These are phyloP conservation scores for Hypomecis punctinalis DNA, from an alignment of 2,888 invertebrate species.

Conservation along the genomic window DNA sequence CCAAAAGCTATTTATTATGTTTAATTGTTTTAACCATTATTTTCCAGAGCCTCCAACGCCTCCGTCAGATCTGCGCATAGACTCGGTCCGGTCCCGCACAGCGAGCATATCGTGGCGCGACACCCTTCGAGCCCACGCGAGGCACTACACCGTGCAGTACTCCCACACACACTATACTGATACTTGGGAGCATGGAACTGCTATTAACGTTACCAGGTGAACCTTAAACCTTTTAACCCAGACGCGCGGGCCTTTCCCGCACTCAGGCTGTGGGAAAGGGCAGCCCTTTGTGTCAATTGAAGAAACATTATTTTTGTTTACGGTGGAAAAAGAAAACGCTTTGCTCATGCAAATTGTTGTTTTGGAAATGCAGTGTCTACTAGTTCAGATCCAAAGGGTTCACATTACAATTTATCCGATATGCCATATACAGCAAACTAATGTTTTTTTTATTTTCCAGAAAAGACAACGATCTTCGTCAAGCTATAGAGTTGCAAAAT, in stretches of 20 bases:
- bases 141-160: slow-evolving; percentile 72
- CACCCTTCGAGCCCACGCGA: slow-evolving; percentile 63
- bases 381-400: no score
- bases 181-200: slow-evolving; percentile 72
- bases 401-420: no score
- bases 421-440: no score
- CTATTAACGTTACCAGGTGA: slow-evolving; percentile 73
- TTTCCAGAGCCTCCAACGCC: slow-evolving; percentile 76
- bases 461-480: slow-evolving; percentile 71
- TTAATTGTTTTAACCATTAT: background rate
- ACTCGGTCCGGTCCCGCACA: slow-evolving; percentile 64
- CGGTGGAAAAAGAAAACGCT: no score
- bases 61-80: slow-evolving; percentile 72
- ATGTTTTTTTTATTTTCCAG: slow-evolving; percentile 49
- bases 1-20: no score
- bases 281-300: no score
- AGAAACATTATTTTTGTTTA: no score
- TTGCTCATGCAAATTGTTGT: no score
- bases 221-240: background rate
- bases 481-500: slow-evolving; percentile 68
- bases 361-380: no score
- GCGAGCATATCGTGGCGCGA: slow-evolving; percentile 72
- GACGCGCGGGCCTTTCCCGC: no score
- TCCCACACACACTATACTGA: slow-evolving; percentile 62
- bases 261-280: no score